Percentiles rank a stretch among this genome's conserved stretches.
phyloP scores from a whole-genome alignment of 53 echinoderm and acorn worm genomes.

The Echinometra lucunter region DNA sequence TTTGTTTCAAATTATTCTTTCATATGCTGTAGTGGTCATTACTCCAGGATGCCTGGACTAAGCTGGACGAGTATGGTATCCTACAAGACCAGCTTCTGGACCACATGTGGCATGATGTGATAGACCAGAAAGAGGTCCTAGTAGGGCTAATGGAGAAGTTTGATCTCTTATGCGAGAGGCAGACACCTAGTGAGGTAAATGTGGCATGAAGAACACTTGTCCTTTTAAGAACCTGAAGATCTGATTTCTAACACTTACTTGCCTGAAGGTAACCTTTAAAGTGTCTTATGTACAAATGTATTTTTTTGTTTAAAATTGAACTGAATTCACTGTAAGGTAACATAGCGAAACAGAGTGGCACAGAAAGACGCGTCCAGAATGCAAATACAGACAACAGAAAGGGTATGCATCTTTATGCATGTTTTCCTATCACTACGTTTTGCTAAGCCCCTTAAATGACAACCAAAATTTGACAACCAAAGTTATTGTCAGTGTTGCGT shows the following conservation, averaged over 20 bases:
- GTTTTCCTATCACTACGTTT: too few species aligned
- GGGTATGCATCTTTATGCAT: too few species aligned
- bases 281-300: too few species aligned
- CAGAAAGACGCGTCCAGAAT: too few species aligned
- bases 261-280: too few species aligned
- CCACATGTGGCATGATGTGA: conserved; percentile 84
- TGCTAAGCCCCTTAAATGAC: background rate
- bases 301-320: too few species aligned
- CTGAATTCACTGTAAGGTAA: too few species aligned
- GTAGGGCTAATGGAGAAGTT: conserved; percentile 93
- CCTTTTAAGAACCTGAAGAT: too few species aligned
- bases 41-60: conserved; percentile 75
- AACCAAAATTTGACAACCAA: background rate
- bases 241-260: too few species aligned
- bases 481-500: background rate
- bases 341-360: too few species aligned
- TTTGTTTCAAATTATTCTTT: background rate
- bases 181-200: conserved; percentile 39
- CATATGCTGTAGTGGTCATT: conserved; percentile 48
- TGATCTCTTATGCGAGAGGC: conserved; percentile 85
- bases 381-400: too few species aligned
- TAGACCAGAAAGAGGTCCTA: conserved; percentile 87
- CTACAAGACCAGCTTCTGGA: conserved; percentile 82
- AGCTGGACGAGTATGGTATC: conserved; percentile 80
- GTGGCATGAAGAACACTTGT: too few species aligned